Conservation (phyloP, 2,113 vertebrate genomes). For the Tiliqua scincoides region DNA sequence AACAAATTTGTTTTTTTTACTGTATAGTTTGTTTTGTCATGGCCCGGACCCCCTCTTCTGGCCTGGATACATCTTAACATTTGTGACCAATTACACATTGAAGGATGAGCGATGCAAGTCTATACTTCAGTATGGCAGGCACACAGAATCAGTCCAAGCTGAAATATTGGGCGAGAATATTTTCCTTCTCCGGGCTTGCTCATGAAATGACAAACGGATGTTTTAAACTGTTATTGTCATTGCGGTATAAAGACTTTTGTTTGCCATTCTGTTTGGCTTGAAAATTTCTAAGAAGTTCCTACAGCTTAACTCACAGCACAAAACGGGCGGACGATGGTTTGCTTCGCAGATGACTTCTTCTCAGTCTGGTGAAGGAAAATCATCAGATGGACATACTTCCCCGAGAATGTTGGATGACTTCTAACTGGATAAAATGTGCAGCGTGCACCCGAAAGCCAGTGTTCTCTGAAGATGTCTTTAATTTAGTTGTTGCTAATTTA, state of each 20-base stretch:
- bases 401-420: slow-evolving; percentile 69
- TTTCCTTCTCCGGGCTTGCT: neutral
- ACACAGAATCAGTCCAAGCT: slow-evolving; percentile 13
- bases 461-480: slow-evolving; percentile 83
- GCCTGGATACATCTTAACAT: too few species aligned
- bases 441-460: slow-evolving; percentile 78
- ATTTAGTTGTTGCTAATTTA: slow-evolving; percentile 87
- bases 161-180: slow-evolving; percentile 11
- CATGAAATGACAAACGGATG: slow-evolving; percentile 20
- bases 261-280: slow-evolving; percentile 30
- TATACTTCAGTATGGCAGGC: neutral
- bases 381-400: slow-evolving; percentile 48
- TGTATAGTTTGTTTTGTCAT: too few species aligned
- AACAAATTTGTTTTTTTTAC: too few species aligned
- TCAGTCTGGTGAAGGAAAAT: slow-evolving; percentile 38
- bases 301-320: slow-evolving; percentile 46
- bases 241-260: neutral
- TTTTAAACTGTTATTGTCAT: slow-evolving; percentile 42
- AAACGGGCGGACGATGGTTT: slow-evolving; percentile 48
- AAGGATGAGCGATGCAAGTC: neutral
- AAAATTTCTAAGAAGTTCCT: slow-evolving; percentile 45
- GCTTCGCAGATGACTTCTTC: slow-evolving; percentile 53
- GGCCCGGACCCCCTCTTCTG: too few species aligned
- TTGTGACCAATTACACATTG: too few species aligned
- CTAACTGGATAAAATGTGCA: slow-evolving; percentile 71